Evolutionary conservation across 2,113 vertebrate genomes (phyloP).

Genomic region (Cochlearius cochlearius): DNA sequence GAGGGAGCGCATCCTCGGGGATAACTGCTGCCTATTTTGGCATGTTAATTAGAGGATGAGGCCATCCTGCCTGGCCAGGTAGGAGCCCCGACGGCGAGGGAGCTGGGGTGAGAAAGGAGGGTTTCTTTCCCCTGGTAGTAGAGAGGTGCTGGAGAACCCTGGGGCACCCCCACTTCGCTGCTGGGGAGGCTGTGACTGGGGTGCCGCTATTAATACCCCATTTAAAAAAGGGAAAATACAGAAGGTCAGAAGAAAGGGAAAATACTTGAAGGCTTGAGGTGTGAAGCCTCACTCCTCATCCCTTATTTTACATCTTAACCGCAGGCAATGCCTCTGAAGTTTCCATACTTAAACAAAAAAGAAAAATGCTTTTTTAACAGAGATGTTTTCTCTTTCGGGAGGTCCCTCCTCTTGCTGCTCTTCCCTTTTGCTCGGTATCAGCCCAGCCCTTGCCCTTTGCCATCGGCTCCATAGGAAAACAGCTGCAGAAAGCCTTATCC

Average conservation of each 20-base stretch:
- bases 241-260: not conserved
- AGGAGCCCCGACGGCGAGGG: accelerated
- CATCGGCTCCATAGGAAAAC: conserved; percentile 42
- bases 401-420: not conserved
- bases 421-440: not conserved
- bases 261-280: conserved; percentile 27
- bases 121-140: not conserved
- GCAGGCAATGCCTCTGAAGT: not conserved
- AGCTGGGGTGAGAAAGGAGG: not conserved
- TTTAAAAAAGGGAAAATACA: not conserved
- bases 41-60: not conserved
- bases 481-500: conserved; percentile 52
- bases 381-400: not conserved
- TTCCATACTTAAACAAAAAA: not conserved
- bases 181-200: not conserved
- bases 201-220: accelerated
- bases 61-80: not conserved
- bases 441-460: not conserved
- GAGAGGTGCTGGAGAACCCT: not conserved
- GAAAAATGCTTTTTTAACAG: not conserved
- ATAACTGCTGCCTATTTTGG: not conserved
- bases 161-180: not conserved
- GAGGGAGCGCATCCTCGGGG: not conserved
- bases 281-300: conserved; percentile 38
- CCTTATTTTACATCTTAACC: conserved; percentile 10